phyloP scores from a whole-genome alignment of 2,888 invertebrate genomes.

The Rutpela maculata region DNA sequence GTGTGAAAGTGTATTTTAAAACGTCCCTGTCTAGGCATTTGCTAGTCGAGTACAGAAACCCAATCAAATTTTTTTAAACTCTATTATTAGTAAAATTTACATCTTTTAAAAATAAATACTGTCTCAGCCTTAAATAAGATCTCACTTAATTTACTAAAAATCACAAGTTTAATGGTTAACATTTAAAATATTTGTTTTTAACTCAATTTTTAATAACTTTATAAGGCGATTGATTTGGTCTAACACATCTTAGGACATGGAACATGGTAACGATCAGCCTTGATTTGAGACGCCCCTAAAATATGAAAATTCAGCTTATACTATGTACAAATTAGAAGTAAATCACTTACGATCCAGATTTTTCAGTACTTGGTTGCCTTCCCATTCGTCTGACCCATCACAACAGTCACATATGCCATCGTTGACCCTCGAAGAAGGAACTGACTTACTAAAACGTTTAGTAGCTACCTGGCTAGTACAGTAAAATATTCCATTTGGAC shows the following conservation, averaged over 20 bases:
- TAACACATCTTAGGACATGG: conserved; percentile 46
- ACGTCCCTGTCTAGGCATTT: no score
- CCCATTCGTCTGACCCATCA: conserved; percentile 93
- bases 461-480: conserved; percentile 80
- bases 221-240: not conserved
- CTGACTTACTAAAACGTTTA: conserved; percentile 68
- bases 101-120: not conserved
- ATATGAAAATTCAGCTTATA: not conserved
- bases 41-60: no score
- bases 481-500: conserved; percentile 88
- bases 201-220: not conserved
- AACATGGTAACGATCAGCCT: conserved; percentile 33
- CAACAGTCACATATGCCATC: conserved; percentile 97
- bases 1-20: no score
- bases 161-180: conserved; percentile 28
- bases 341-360: conserved; percentile 40
- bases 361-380: conserved; percentile 53
- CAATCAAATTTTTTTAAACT: not conserved
- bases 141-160: not conserved
- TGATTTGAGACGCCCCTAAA: conserved; percentile 26
- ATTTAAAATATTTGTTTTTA: not conserved
- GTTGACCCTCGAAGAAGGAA: conserved; percentile 90
- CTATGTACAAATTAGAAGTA: not conserved
- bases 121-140: not conserved
- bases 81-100: not conserved